A percentile compares a stretch with the other conserved stretches of the same genome.
Evolutionary conservation across 2,888 invertebrate genomes (phyloP).

Genomic region (Drosophila koepferae): DNA sequence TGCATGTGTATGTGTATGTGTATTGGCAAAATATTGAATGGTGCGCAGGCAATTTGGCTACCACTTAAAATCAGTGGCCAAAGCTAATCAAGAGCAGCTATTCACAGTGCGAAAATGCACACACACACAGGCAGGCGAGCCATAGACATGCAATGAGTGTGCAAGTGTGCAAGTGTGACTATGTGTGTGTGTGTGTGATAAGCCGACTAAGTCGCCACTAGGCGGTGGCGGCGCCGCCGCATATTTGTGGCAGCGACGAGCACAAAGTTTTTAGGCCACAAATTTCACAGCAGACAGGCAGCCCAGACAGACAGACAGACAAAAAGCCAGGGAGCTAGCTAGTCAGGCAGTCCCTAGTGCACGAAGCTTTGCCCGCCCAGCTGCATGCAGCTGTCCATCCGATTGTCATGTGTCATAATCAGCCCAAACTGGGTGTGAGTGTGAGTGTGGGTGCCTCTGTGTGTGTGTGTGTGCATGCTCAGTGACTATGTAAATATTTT

Average conservation of each 20-base stretch:
- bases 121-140: not conserved
- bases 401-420: conserved; percentile 62
- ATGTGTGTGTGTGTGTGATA: not conserved
- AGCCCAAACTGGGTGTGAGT: conserved; percentile 8
- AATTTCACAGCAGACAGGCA: conserved; percentile 47
- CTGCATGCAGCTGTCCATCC: conserved; percentile 55
- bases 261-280: conserved; percentile 57
- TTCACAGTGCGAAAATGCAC: conserved; percentile 9
- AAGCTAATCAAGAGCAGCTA: conserved; percentile 23
- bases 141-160: not conserved
- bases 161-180: not conserved
- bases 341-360: too few species aligned
- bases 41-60: conserved; percentile 10
- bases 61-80: conserved; percentile 27
- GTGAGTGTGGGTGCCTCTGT: conserved; percentile 11
- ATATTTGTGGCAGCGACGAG: conserved; percentile 57
- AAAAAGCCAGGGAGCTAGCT: not conserved
- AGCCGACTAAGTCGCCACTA: conserved; percentile 29
- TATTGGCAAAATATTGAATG: conserved; percentile 12
- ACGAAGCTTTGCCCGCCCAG: not conserved
- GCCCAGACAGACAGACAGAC: not conserved
- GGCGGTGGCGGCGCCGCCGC: conserved; percentile 22
- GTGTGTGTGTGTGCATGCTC: conserved; percentile 14
- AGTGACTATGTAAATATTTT: conserved; percentile 60
- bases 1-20: not conserved